These are phyloP conservation scores for Neoniphon sammara DNA, from an alignment of 2,797 vertebrate genomes.

Conservation along the genomic window DNA sequence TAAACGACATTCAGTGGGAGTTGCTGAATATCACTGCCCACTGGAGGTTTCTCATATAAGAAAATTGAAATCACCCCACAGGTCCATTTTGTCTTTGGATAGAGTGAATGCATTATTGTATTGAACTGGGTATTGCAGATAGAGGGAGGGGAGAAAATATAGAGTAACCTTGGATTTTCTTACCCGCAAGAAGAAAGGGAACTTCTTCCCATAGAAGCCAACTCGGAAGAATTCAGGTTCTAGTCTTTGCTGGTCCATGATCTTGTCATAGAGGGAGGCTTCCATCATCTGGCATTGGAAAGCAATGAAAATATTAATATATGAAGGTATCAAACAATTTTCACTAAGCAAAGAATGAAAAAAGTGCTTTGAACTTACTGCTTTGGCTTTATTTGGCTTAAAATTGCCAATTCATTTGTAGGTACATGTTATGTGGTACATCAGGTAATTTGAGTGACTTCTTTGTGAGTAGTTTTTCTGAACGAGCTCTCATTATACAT, in stretches of 20 bases:
- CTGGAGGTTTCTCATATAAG: constrained; percentile 65
- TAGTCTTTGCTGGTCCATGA: constrained; percentile 98
- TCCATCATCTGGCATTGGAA: constrained; percentile 91
- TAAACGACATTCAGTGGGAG: constrained; percentile 60
- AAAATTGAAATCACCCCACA: constrained; percentile 49
- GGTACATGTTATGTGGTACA: too few relatives aligned
- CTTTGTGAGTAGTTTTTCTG: neutral
- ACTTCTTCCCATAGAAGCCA: constrained; percentile 98
- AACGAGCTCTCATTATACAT: neutral
- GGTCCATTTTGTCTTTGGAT: constrained; percentile 13
- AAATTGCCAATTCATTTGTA: neutral
- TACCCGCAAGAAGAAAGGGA: constrained; percentile 98
- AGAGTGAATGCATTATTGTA: constrained; percentile 15
- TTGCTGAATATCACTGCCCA: constrained; percentile 73
- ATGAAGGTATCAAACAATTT: neutral
- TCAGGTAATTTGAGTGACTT: neutral
- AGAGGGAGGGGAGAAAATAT: constrained; percentile 2
- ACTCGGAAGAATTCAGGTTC: constrained; percentile 99
- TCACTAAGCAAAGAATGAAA: neutral
- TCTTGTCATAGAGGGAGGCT: constrained; percentile 98
- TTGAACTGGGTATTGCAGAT: constrained; percentile 18
- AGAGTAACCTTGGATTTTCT: constrained; percentile 56
- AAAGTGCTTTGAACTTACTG: neutral
- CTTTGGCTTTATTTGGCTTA: neutral
- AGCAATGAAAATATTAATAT: neutral